phyloP scores from a whole-genome alignment of 2,797 vertebrate species.

The Lepus townsendii region DNA sequence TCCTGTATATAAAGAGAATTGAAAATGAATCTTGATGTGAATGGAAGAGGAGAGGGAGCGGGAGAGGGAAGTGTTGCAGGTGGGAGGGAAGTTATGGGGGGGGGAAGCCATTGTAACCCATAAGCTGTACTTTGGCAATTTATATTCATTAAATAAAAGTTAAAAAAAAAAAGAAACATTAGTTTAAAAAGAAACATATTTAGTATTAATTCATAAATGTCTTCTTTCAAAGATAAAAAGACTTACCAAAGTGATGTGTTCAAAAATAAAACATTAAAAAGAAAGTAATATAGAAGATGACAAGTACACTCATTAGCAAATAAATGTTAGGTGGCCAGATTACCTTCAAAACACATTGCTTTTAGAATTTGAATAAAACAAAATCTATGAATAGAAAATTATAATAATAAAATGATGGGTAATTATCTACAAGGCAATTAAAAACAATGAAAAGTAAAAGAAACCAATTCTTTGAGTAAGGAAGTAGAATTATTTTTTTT shows the following conservation, averaged over 20 bases:
- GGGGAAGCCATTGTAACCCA: no score
- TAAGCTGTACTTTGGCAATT: no score
- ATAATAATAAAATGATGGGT: background rate
- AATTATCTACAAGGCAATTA: background rate
- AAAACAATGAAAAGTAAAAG: background rate
- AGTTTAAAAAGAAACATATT: background rate
- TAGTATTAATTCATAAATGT: background rate
- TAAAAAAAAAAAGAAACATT: background rate
- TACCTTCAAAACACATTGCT: background rate
- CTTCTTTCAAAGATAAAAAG: background rate
- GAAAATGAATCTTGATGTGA: no score
- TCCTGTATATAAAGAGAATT: no score
- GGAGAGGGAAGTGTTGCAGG: no score
- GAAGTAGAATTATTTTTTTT: background rate
- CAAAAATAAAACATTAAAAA: background rate
- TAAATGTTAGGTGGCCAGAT: background rate
- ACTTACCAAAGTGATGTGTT: background rate
- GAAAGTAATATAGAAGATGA: background rate
- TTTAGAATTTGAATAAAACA: background rate
- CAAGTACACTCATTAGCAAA: background rate
- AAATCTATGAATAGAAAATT: background rate
- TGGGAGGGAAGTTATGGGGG: no score
- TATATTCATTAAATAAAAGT: no score
- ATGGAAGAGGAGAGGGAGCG: no score
- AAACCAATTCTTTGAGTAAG: background rate